phyloP scores from a whole-genome alignment of 2,113 vertebrate species.

The Hirundichthys speculiger region DNA sequence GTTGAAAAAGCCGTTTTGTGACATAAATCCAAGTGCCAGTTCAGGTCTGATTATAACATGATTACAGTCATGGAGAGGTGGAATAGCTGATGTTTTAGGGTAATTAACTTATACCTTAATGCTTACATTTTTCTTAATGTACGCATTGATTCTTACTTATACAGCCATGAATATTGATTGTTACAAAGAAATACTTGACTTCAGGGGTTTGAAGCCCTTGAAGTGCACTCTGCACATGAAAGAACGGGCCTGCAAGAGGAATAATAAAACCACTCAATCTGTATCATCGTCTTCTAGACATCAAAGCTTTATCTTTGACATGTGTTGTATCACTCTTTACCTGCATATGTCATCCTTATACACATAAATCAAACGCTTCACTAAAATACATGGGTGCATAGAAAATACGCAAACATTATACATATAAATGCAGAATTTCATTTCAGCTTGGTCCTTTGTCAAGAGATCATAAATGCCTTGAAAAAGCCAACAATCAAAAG shows the following conservation, averaged over 20 bases:
- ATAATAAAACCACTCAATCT: slow-evolving; percentile 37
- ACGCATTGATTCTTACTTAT: slow-evolving; percentile 22
- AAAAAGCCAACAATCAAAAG: slow-evolving; percentile 43
- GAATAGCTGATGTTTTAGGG: neutral
- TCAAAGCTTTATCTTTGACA: slow-evolving; percentile 61
- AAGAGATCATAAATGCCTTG: slow-evolving; percentile 26
- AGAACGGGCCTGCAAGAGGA: slow-evolving; percentile 19
- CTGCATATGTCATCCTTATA: slow-evolving; percentile 69
- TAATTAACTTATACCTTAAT: slow-evolving; percentile 6
- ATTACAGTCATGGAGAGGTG: neutral
- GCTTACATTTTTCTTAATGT: slow-evolving; percentile 11
- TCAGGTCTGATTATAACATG: too few relatives aligned
- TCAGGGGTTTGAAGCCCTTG: slow-evolving; percentile 12
- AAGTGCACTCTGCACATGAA: slow-evolving; percentile 7
- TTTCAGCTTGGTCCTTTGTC: neutral
- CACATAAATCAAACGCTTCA: slow-evolving; percentile 7
- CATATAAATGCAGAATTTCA: too few relatives aligned
- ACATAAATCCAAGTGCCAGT: too few relatives aligned
- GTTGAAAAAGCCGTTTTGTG: too few relatives aligned
- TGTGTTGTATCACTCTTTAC: slow-evolving; percentile 35
- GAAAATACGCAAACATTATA: neutral
- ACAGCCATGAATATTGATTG: slow-evolving; percentile 26
- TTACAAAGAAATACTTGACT: slow-evolving; percentile 15
- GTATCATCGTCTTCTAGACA: slow-evolving; percentile 33
- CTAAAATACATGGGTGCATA: neutral